A percentile compares a stretch with the other conserved stretches of the same genome.
These are phyloP conservation scores for Heliothis peltigera DNA, from an alignment of 2,888 invertebrate species.

Conservation along the genomic window DNA sequence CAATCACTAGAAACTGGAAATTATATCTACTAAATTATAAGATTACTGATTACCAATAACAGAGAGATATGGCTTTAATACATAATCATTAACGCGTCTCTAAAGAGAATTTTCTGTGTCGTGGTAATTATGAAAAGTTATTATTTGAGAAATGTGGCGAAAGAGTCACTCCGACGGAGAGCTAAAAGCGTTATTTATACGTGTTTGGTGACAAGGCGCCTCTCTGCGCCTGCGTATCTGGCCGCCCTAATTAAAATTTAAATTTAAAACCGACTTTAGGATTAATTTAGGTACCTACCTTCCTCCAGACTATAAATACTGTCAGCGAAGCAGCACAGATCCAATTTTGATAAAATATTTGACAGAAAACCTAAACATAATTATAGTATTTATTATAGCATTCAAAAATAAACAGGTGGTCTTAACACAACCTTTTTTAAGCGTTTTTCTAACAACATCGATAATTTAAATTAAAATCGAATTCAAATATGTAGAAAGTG, in stretches of 20 bases:
- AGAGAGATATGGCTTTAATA: constrained; percentile 11
- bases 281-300: constrained; percentile 65
- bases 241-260: constrained; percentile 83
- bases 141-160: constrained; percentile 57
- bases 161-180: constrained; percentile 59
- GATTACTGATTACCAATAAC: constrained; percentile 28
- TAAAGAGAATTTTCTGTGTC: constrained; percentile 37
- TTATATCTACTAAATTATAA: constrained; percentile 41
- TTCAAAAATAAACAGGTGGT: background rate
- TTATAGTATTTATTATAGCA: constrained; percentile 13
- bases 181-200: constrained; percentile 81
- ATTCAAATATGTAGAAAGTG: too few species aligned
- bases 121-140: constrained; percentile 56
- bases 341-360: constrained; percentile 40
- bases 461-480: too few species aligned
- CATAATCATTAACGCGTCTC: constrained; percentile 29
- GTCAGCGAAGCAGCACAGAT: constrained; percentile 35
- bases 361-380: constrained; percentile 12
- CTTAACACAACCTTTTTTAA: too few species aligned
- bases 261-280: constrained; percentile 76
- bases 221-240: constrained; percentile 71
- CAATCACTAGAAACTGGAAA: constrained; percentile 47
- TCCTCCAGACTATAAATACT: constrained; percentile 60
- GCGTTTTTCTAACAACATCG: too few species aligned
- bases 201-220: constrained; percentile 77